Conservation (phyloP, 1,140 invertebrate species). For the Drosophila ironensis region DNA sequence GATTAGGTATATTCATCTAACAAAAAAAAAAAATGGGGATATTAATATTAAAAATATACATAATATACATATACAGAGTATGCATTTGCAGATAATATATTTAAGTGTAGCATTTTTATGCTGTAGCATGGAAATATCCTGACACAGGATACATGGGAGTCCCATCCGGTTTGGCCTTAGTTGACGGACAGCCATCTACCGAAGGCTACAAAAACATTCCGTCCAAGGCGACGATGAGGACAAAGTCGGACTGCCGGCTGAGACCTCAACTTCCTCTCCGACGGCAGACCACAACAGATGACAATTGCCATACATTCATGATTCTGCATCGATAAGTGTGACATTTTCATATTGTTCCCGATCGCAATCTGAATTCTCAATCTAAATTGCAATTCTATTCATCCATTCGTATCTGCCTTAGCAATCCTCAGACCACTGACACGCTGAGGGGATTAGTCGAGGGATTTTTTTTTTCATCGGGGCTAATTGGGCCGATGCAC, state of each 20-base stretch:
- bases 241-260: constrained; percentile 38
- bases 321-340: constrained; percentile 67
- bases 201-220: constrained; percentile 54
- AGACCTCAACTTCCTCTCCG: constrained; percentile 51
- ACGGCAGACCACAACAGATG: constrained; percentile 61
- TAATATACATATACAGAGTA: no score
- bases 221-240: constrained; percentile 35
- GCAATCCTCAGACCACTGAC: constrained; percentile 64
- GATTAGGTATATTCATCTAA: no score
- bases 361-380: constrained; percentile 49
- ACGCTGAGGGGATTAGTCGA: constrained; percentile 68
- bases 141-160: constrained; percentile 72
- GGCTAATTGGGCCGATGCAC: constrained; percentile 61
- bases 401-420: constrained; percentile 16
- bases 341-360: constrained; percentile 74
- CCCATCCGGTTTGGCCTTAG: constrained; percentile 68
- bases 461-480: constrained; percentile 55
- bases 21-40: no score
- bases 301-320: constrained; percentile 9
- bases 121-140: constrained; percentile 56
- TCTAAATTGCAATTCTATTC: constrained; percentile 20
- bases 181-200: constrained; percentile 49
- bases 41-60: no score
- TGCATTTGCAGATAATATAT: constrained; percentile 36
- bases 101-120: constrained; percentile 7